Conservation (phyloP, 2,113 vertebrate species). For the Megaceryle maxima region DNA sequence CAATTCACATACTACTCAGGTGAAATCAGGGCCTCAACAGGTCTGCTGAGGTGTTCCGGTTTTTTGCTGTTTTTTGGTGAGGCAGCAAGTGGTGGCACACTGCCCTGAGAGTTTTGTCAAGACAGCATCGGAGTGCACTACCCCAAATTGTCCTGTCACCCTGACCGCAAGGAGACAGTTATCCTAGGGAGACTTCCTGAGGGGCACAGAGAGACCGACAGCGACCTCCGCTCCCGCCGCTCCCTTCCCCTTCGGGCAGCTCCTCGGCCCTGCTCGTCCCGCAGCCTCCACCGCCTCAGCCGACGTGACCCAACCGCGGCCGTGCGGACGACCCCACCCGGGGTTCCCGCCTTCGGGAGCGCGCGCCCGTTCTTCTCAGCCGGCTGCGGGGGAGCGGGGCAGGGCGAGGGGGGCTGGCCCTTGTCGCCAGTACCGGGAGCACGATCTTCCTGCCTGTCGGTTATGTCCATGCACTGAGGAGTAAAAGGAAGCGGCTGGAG, state of each 20-base stretch:
- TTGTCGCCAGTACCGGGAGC: fast-evolving
- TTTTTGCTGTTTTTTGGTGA: background rate
- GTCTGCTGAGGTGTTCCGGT: no score
- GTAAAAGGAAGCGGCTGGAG: no score
- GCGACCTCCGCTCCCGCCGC: background rate
- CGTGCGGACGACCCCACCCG: background rate
- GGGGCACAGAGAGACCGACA: background rate
- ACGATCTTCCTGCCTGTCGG: fast-evolving
- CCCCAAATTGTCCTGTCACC: fast-evolving
- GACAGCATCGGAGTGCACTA: fast-evolving
- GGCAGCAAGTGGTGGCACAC: fast-evolving
- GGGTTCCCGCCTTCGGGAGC: background rate
- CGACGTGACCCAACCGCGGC: fast-evolving
- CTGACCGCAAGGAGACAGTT: fast-evolving
- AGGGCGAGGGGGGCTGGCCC: fast-evolving
- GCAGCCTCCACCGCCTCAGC: fast-evolving
- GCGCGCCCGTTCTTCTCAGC: fast-evolving
- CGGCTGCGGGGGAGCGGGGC: fast-evolving
- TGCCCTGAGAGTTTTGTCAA: background rate
- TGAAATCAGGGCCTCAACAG: background rate
- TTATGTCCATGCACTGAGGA: fast-evolving
- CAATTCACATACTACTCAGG: background rate
- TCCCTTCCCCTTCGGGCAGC: fast-evolving
- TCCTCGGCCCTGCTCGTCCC: fast-evolving
- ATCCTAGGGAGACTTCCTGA: fast-evolving